Conservation (phyloP, 1,140 invertebrate species). For the Drosophila ficusphila region DNA sequence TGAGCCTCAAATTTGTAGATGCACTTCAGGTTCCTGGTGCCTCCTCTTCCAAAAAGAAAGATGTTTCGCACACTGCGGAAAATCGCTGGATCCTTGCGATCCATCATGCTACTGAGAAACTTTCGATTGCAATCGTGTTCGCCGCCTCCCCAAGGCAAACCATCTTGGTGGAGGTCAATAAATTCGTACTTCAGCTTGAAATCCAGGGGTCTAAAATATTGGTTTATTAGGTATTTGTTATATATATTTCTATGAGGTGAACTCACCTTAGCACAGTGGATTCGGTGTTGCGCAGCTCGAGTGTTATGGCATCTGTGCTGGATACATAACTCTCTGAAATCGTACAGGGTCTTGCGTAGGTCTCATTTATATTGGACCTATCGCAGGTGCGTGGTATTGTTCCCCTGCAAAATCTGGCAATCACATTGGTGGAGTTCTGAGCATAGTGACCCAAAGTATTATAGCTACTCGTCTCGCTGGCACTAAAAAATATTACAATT, state of each 20-base stretch:
- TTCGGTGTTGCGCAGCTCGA: slow-evolving; percentile 91
- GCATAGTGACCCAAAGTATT: slow-evolving; percentile 55
- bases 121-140: slow-evolving; percentile 82
- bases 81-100: slow-evolving; percentile 86
- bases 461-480: slow-evolving; percentile 48
- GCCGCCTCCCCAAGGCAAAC: slow-evolving; percentile 89
- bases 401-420: slow-evolving; percentile 91
- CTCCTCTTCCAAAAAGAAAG: slow-evolving; percentile 93
- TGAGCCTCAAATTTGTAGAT: slow-evolving; percentile 93
- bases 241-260: not conserved
- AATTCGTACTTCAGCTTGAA: slow-evolving; percentile 96
- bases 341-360: slow-evolving; percentile 88
- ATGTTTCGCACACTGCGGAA: slow-evolving; percentile 91
- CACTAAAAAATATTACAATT: slow-evolving; percentile 2
- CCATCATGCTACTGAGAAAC: slow-evolving; percentile 87
- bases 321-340: slow-evolving; percentile 93
- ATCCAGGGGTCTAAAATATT: slow-evolving; percentile 86
- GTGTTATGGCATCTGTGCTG: slow-evolving; percentile 90
- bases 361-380: slow-evolving; percentile 85
- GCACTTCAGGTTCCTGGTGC: slow-evolving; percentile 92
- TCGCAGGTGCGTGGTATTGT: slow-evolving; percentile 91
- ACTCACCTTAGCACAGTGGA: slow-evolving; percentile 89
- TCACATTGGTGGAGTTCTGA: slow-evolving; percentile 87
- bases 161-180: slow-evolving; percentile 93
- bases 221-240: slow-evolving; percentile 66